Conservation (phyloP, 2,888 invertebrate genomes). For the Linnaemya vulpina region DNA sequence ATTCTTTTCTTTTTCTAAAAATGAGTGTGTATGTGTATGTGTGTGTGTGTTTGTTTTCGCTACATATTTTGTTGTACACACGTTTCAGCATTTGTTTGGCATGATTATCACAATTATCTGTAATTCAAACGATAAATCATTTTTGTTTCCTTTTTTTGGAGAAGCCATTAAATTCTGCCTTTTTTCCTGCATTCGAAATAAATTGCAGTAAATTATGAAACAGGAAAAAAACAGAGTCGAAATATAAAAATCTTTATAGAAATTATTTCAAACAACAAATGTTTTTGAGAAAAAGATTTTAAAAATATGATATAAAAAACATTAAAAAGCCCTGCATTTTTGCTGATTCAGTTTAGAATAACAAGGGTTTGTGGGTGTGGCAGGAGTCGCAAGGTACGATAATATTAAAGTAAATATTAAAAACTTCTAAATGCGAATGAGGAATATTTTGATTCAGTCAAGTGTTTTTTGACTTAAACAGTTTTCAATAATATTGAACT, state of each 20-base stretch:
- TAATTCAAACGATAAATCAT: conserved; percentile 81
- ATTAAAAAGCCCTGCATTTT: too few species aligned
- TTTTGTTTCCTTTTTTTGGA: conserved; percentile 64
- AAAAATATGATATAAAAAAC: too few species aligned
- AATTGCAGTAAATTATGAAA: conserved; percentile 61
- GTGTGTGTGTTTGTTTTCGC: neutral
- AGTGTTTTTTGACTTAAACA: too few species aligned
- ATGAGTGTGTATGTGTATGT: neutral
- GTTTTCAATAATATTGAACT: too few species aligned
- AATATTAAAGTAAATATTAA: too few species aligned
- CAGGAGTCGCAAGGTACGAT: too few species aligned
- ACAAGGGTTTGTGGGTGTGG: too few species aligned
- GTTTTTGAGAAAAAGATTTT: too few species aligned
- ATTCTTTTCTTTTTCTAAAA: conserved; percentile 10
- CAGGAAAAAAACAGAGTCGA: conserved; percentile 6
- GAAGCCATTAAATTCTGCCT: conserved; percentile 46
- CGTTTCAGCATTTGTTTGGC: conserved; percentile 57
- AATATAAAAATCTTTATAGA: neutral
- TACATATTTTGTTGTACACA: conserved; percentile 37
- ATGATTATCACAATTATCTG: conserved; percentile 81
- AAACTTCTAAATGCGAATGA: too few species aligned
- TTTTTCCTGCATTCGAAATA: conserved; percentile 44
- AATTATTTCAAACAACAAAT: neutral
- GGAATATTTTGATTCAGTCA: too few species aligned
- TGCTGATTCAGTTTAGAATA: too few species aligned